Evolutionary conservation across 1,140 invertebrate species (phyloP).

Genomic region (Zaprionus ornatus): DNA sequence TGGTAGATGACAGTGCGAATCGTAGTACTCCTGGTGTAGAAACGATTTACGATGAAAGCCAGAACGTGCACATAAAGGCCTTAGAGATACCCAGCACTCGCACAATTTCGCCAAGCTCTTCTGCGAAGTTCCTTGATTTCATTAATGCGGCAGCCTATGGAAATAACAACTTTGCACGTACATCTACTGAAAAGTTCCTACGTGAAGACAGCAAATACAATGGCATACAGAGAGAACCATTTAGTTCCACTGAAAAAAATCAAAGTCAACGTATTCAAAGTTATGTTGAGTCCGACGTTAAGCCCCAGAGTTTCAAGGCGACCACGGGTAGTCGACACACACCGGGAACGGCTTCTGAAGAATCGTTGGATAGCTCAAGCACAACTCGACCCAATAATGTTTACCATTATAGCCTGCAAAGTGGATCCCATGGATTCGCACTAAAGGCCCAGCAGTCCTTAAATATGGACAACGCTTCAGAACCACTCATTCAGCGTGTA

Average conservation of each 20-base stretch:
- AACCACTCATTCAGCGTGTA: constrained; percentile 18
- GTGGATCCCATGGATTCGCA: constrained; percentile 64
- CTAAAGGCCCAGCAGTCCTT: constrained; percentile 44
- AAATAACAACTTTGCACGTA: constrained; percentile 51
- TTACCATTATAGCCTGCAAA: constrained; percentile 67
- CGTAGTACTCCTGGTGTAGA: constrained; percentile 50
- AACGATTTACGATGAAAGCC: constrained; percentile 68
- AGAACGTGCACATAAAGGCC: constrained; percentile 59
- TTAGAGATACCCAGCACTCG: constrained; percentile 53
- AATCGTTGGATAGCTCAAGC: constrained; percentile 41
- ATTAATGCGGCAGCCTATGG: constrained; percentile 69
- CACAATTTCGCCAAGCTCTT: constrained; percentile 53
- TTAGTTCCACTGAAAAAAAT: constrained; percentile 15
- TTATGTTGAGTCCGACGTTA: constrained; percentile 71
- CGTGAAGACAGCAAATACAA: constrained; percentile 20
- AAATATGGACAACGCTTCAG: constrained; percentile 13
- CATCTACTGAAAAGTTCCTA: constrained; percentile 30
- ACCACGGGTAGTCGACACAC: constrained; percentile 7
- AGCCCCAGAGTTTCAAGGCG: constrained; percentile 75
- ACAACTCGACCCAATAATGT: constrained; percentile 48
- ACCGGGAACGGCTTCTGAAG: constrained; percentile 4
- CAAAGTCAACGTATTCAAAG: constrained; percentile 68
- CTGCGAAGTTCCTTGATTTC: constrained; percentile 60
- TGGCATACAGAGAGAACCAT: constrained; percentile 1
- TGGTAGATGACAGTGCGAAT: constrained; percentile 42